Evolutionary conservation across 2,888 invertebrate genomes (phyloP), one percentile per base, ranked within the genome.

Genomic region (Pachliopta kotzebuea): DNA sequence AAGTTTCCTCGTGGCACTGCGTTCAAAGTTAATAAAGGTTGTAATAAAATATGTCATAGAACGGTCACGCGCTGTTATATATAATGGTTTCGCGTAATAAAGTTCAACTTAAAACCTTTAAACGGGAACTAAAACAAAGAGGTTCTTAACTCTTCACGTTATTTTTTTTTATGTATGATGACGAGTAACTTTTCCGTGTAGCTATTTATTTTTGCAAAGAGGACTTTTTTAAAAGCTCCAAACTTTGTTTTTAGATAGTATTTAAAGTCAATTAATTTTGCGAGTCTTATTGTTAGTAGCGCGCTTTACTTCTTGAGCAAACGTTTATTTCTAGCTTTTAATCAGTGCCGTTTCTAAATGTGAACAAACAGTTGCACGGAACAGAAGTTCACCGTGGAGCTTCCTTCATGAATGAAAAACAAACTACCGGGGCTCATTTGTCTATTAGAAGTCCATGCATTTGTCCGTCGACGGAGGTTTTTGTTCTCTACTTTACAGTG

Each of bases 11-110:
- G 49, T 56, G 60, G 60, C 42, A 45, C 56, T 56, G 60, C 64
- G 29, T 56, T 60, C 60, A 45, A 60, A 56, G 60, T 60, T 60
- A 65, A 61, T 61, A 65, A 65, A 45, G 49, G 49, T 20, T 52
- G 53, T 65, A 65, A 61, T 65, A 60, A 65, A 57, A 65, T 65
- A 61, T 65, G 42, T 61, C 65, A 57, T 56, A 42, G 42, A 24
- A 45, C 29, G 23, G 50, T 53, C 60, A 42, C 18, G 56, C 11
- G 49, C 1, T 37, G 17, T 37, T 37, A 37, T 37, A 20, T 55
- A 55, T 55, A 29, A 23, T 21, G 23, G 53, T 23, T 23, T 53
- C 53, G 11, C 11, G 53, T 50, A 17, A 53, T 52, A 24, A 55
- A 55, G 18, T 23, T 26, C 23, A 29, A 53, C 14, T n/a, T 17